Conservation (phyloP, 2,113 vertebrate species). For the Cyanoliseus patagonus region DNA sequence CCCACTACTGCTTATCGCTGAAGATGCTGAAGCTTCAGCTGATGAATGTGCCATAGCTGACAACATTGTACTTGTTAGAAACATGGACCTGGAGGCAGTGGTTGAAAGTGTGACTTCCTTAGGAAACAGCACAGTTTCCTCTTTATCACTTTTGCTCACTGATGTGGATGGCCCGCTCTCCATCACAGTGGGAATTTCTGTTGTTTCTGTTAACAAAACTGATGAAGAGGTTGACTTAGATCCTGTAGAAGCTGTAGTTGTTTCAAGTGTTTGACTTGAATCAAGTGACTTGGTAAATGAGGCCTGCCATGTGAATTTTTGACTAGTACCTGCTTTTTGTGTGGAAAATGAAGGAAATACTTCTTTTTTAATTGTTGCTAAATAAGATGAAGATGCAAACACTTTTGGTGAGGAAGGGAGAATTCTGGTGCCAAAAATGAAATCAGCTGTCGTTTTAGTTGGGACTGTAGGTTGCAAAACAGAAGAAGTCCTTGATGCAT, state of each 20-base stretch:
- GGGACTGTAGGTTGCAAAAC: not conserved
- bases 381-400: not conserved
- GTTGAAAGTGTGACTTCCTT: slow-evolving; percentile 53
- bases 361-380: not conserved
- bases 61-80: not conserved
- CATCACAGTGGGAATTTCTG: not conserved
- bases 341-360: not conserved
- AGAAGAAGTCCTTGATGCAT: not conserved
- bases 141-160: slow-evolving; percentile 20
- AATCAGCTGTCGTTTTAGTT: not conserved
- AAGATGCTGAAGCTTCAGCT: not conserved
- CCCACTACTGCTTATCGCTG: not conserved
- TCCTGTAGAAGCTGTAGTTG: not conserved
- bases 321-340: not conserved
- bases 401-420: not conserved
- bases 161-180: not conserved
- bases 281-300: not conserved
- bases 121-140: slow-evolving; percentile 33
- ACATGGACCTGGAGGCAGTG: not conserved
- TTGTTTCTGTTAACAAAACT: not conserved
- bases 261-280: not conserved
- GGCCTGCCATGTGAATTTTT: not conserved
- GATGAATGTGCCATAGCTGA: not conserved
- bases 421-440: not conserved
- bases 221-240: not conserved